Conservation (phyloP, 1,140 invertebrate species). For the Drosophila orena region DNA sequence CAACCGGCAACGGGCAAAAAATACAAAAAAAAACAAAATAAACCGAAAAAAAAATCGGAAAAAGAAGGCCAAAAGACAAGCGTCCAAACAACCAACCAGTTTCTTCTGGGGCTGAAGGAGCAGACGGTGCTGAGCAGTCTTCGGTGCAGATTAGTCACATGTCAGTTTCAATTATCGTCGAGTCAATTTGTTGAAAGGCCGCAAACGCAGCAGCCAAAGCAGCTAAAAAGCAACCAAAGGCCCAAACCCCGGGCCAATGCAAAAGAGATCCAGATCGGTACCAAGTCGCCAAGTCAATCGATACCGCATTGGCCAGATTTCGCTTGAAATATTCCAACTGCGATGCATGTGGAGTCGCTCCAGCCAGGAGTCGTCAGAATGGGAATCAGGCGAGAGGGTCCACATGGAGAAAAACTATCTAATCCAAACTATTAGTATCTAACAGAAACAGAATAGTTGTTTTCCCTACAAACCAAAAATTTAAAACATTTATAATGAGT, state of each 20-base stretch:
- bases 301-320: constrained; percentile 73
- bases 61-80: constrained; percentile 49
- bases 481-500: no score
- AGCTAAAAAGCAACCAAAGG: constrained; percentile 46
- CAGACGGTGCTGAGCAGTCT: constrained; percentile 42
- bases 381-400: constrained; percentile 20
- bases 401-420: constrained; percentile 11
- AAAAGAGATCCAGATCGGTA: constrained; percentile 53
- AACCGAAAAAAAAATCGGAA: constrained; percentile 6
- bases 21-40: constrained; percentile 5
- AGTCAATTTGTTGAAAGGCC: constrained; percentile 83
- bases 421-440: background rate
- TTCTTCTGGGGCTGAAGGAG: constrained; percentile 32
- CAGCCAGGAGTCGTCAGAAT: constrained; percentile 34
- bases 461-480: no score
- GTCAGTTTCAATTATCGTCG: constrained; percentile 84
- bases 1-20: constrained; percentile 48
- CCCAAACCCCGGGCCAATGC: constrained; percentile 34
- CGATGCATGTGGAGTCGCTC: constrained; percentile 46
- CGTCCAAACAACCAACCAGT: constrained; percentile 40
- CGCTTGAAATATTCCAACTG: constrained; percentile 77
- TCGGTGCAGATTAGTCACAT: constrained; percentile 83
- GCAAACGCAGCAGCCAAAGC: constrained; percentile 55
- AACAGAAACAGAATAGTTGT: no score
- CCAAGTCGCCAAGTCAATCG: constrained; percentile 68